Conservation (phyloP, 2,888 invertebrate species). For the Tenthredo notha region DNA sequence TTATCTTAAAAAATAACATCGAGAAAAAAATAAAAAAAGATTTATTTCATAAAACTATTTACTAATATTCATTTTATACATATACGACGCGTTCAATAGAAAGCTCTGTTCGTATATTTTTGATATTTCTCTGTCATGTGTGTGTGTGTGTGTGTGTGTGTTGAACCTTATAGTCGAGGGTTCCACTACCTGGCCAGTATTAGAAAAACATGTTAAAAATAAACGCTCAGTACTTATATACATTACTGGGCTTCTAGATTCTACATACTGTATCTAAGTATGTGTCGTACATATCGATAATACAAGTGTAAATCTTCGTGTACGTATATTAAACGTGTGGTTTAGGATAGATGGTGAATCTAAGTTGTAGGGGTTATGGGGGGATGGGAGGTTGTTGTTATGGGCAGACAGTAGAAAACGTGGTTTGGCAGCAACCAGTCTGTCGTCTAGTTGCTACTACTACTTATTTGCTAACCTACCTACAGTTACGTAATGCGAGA, state of each 20-base stretch:
- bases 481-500: not conserved
- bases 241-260: not conserved
- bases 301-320: not conserved
- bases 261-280: not conserved
- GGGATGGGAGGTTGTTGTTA: conserved; percentile 4
- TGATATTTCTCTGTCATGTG: not conserved
- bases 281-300: conserved; percentile 4
- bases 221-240: not conserved
- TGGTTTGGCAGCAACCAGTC: not conserved
- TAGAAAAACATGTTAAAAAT: conserved; percentile 40
- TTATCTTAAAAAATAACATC: too few species aligned
- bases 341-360: not conserved
- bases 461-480: not conserved
- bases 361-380: not conserved
- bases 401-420: not conserved
- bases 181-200: conserved; percentile 11
- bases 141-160: not conserved
- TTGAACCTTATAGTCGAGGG: not conserved
- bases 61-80: not conserved
- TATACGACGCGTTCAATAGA: not conserved
- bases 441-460: not conserved
- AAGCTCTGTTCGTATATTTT: not conserved
- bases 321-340: not conserved
- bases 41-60: too few species aligned
- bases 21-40: too few species aligned